These are phyloP conservation scores for Remorina albescens DNA, from an alignment of 2,797 vertebrate genomes.

Conservation along the genomic window DNA sequence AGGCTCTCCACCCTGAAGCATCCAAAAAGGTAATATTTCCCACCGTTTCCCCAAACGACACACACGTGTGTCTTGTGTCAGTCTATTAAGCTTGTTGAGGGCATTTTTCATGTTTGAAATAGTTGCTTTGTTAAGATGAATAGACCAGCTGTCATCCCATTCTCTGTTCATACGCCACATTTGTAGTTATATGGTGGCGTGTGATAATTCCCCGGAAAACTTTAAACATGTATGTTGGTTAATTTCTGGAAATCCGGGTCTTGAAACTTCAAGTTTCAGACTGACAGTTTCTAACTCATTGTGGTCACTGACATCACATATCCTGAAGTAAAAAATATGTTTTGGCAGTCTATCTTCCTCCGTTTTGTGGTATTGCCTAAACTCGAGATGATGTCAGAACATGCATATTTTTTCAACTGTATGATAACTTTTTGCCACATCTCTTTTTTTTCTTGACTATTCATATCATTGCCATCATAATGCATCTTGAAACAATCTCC, in stretches of 20 bases:
- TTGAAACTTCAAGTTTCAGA: no score
- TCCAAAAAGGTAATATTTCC: conserved; percentile 91
- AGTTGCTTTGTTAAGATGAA: neutral
- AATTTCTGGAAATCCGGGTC: no score
- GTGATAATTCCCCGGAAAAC: neutral
- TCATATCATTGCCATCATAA: neutral
- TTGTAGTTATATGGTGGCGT: neutral
- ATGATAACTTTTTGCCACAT: neutral
- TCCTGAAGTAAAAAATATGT: neutral
- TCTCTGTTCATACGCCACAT: neutral
- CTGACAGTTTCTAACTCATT: no score
- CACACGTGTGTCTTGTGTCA: neutral
- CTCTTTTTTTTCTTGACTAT: neutral
- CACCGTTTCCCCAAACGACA: neutral
- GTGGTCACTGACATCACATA: neutral
- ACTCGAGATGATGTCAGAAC: neutral
- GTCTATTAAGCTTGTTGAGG: no score
- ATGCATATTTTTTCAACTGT: neutral
- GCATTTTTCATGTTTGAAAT: neutral
- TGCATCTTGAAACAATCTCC: no score
- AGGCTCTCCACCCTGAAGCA: conserved; percentile 94
- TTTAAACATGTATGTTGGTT: neutral
- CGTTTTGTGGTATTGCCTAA: neutral
- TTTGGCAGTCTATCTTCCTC: no score
- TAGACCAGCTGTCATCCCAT: conserved; percentile 4